A percentile compares a stretch with the other conserved stretches of the same genome.
These are phyloP conservation scores for Cryptophagus acutangulus DNA, from an alignment of 2,888 invertebrate genomes.

Conservation along the genomic window DNA sequence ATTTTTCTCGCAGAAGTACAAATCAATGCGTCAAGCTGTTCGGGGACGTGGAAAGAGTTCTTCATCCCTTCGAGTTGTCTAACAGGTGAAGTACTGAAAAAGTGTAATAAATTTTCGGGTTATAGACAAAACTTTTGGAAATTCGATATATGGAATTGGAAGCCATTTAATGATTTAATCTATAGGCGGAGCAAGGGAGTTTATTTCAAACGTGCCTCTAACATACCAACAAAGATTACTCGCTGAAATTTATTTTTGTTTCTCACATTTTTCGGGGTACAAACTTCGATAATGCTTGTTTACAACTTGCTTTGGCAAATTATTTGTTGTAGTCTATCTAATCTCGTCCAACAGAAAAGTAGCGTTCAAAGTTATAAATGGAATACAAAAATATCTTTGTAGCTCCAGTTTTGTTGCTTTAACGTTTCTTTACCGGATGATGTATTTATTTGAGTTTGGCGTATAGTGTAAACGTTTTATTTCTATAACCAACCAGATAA, in stretches of 20 bases:
- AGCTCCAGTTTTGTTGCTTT: background rate
- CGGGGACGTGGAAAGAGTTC: constrained; percentile 60
- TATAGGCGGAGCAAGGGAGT: constrained; percentile 12
- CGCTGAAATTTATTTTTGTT: constrained; percentile 23
- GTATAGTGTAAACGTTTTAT: constrained; percentile 24
- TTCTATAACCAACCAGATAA: too few relatives aligned
- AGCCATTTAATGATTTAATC: too few relatives aligned
- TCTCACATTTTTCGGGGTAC: constrained; percentile 6
- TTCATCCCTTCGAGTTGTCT: constrained; percentile 61
- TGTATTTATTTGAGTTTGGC: constrained; percentile 33
- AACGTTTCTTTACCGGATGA: constrained; percentile 28
- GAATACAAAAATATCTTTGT: background rate
- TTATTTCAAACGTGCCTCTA: constrained; percentile 29
- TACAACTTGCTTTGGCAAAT: background rate
- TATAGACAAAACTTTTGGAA: constrained; percentile 8
- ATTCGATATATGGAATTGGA: too few relatives aligned
- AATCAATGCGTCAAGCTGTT: constrained; percentile 62
- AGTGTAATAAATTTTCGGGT: constrained; percentile 17
- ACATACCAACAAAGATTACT: constrained; percentile 27
- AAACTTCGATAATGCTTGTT: too few relatives aligned
- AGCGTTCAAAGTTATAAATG: background rate
- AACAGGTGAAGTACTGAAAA: constrained; percentile 47
- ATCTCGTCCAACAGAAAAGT: background rate
- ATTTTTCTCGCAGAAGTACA: constrained; percentile 48
- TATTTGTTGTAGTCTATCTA: background rate